A percentile compares a stretch with the other conserved stretches of the same genome.
phyloP scores from a whole-genome alignment of 30 jellyfish, hydroid and myxozoan genomes.

The Aurelia aurita complex sp. Pacific region DNA sequence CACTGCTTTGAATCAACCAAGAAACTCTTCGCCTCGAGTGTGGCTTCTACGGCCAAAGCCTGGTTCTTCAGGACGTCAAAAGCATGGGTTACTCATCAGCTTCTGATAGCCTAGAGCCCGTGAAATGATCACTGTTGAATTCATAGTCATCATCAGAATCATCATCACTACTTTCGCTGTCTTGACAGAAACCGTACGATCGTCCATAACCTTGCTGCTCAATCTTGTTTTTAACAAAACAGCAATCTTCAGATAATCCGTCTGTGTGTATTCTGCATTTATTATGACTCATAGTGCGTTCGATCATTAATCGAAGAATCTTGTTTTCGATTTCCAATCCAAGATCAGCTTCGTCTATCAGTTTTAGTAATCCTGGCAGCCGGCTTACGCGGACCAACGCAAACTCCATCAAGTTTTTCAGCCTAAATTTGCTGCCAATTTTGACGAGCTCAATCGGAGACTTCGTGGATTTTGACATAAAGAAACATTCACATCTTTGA shows the following conservation, averaged over 20 bases:
- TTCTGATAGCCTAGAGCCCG: constrained; percentile 1
- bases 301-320: constrained; percentile 43
- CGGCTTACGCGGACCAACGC: constrained; percentile 39
- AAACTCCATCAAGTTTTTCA: constrained; percentile 23
- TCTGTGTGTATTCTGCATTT: constrained; percentile 10
- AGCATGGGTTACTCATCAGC: constrained; percentile 5
- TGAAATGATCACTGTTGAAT: neutral
- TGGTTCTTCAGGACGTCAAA: too few species aligned
- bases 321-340: constrained; percentile 53
- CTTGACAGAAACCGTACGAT: neutral
- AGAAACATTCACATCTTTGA: constrained; percentile 37
- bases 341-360: constrained; percentile 39
- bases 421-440: constrained; percentile 26
- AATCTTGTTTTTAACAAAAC: neutral
- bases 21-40: too few species aligned
- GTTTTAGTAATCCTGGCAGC: constrained; percentile 44
- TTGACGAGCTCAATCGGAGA: constrained; percentile 41
- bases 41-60: too few species aligned
- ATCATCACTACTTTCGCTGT: constrained; percentile 44
- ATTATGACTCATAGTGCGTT: constrained; percentile 4
- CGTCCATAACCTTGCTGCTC: neutral
- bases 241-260: constrained; percentile 15
- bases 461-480: constrained; percentile 21
- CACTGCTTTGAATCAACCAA: too few species aligned
- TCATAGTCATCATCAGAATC: constrained; percentile 38